Evolutionary conservation across 1,140 invertebrate species (phyloP).

Genomic region (Archegozetes longisetosus): DNA sequence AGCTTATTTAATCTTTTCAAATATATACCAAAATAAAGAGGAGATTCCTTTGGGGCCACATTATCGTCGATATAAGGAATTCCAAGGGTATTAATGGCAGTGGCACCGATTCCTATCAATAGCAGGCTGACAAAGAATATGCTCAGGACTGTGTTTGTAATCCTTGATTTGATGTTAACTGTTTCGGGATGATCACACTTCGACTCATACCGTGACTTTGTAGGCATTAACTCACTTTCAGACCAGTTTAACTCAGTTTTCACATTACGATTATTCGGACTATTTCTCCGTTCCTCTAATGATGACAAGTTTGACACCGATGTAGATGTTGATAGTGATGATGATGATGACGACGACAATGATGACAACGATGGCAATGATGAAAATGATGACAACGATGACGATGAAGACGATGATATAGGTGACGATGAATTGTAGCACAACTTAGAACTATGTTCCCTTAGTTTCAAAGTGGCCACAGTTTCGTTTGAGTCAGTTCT

Average conservation of each 20-base stretch:
- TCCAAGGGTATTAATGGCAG: conserved; percentile 76
- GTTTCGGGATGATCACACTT: neutral
- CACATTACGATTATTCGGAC: neutral
- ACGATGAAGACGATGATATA: neutral
- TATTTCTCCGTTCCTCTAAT: neutral
- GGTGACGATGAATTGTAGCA: neutral
- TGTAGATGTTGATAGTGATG: neutral
- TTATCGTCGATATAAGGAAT: conserved; percentile 90
- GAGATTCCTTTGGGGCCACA: conserved; percentile 72
- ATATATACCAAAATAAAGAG: conserved; percentile 84
- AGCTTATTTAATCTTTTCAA: no score
- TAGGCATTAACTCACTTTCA: neutral
- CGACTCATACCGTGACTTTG: neutral
- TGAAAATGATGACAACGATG: neutral
- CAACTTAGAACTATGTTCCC: neutral
- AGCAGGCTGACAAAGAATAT: conserved; percentile 73
- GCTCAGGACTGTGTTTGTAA: conserved; percentile 33
- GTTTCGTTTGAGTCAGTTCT: neutral
- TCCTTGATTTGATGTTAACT: neutral
- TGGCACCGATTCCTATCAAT: conserved; percentile 80
- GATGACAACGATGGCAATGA: neutral
- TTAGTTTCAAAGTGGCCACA: neutral
- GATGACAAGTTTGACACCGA: neutral
- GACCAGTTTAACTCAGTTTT: neutral
- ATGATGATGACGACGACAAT: neutral